Percentiles rank a stretch among this genome's conserved stretches.
Conservation (phyloP, 1,140 invertebrate species). For the Euschistus heros region DNA sequence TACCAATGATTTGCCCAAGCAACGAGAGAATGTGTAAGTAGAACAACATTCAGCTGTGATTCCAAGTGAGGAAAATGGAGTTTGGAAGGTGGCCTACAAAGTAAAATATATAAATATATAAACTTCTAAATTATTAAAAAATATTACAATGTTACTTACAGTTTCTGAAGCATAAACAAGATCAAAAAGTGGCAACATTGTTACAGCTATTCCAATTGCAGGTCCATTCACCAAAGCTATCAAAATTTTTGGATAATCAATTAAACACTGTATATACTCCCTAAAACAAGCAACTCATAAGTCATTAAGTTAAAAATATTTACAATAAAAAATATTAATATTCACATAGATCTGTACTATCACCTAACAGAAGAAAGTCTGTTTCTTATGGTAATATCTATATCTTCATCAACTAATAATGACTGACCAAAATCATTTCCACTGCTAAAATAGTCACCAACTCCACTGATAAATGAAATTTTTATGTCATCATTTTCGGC, state of each 20-base stretch:
- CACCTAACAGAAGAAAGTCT: not conserved
- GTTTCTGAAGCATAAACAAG: conserved; percentile 73
- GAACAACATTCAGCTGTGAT: conserved; percentile 77
- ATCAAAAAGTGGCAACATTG: conserved; percentile 75
- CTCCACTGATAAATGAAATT: conserved; percentile 60
- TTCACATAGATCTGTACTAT: not conserved
- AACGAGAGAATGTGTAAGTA: conserved; percentile 65
- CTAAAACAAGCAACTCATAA: conserved; percentile 37
- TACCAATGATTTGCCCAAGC: conserved; percentile 69
- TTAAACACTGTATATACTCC: conserved; percentile 64
- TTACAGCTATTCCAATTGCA: conserved; percentile 82
- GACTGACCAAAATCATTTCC: conserved; percentile 74
- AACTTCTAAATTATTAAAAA: conserved; percentile 24
- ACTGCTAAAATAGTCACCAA: conserved; percentile 70
- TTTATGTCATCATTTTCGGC: conserved; percentile 49
- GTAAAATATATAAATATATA: conserved; percentile 11
- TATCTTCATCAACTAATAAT: conserved; percentile 32
- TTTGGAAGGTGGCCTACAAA: conserved; percentile 69
- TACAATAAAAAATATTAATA: not conserved
- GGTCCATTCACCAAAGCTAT: conserved; percentile 86
- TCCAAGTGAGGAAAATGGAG: conserved; percentile 72
- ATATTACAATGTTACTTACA: conserved; percentile 34
- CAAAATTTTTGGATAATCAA: conserved; percentile 80
- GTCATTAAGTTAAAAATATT: not conserved
- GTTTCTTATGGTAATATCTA: not conserved